phyloP scores from a whole-genome alignment of 1,140 invertebrate species.

The Arion vulgaris region DNA sequence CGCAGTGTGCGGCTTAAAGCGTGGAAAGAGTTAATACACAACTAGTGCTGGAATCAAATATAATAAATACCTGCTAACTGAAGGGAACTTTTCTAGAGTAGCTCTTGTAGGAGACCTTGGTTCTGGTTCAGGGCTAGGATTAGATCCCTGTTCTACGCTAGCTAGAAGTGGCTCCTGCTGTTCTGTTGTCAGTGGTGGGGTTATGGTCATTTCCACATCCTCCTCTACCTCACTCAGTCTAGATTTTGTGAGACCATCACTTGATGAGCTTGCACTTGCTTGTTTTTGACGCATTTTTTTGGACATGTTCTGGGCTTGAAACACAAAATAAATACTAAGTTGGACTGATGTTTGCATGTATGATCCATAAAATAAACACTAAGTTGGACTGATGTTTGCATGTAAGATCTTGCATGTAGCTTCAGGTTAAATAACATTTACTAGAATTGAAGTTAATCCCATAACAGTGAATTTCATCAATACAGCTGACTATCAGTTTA shows the following conservation, averaged over 20 bases:
- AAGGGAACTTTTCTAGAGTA: conserved; percentile 39
- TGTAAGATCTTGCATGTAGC: too few relatives aligned
- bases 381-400: too few relatives aligned
- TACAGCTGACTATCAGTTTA: too few relatives aligned
- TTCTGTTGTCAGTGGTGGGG: not conserved
- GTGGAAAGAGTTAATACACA: too few relatives aligned
- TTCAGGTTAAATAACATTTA: too few relatives aligned
- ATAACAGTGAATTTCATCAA: too few relatives aligned
- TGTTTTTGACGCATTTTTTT: conserved; percentile 21
- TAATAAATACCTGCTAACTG: conserved; percentile 37
- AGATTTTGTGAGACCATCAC: conserved; percentile 5
- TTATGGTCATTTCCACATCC: conserved; percentile 10
- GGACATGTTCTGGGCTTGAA: conserved; percentile 33
- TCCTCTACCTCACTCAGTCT: conserved; percentile 35
- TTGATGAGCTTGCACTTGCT: not conserved
- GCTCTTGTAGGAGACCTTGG: conserved; percentile 37
- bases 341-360: too few relatives aligned
- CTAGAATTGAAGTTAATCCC: too few relatives aligned
- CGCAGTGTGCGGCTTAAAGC: too few relatives aligned
- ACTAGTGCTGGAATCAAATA: too few relatives aligned
- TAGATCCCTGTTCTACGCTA: not conserved
- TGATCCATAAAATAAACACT: too few relatives aligned
- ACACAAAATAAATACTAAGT: too few relatives aligned
- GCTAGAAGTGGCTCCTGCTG: not conserved
- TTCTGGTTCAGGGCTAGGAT: not conserved